phyloP scores from a whole-genome alignment of 2,113 vertebrate species.

The Hippocampus zosterae region DNA sequence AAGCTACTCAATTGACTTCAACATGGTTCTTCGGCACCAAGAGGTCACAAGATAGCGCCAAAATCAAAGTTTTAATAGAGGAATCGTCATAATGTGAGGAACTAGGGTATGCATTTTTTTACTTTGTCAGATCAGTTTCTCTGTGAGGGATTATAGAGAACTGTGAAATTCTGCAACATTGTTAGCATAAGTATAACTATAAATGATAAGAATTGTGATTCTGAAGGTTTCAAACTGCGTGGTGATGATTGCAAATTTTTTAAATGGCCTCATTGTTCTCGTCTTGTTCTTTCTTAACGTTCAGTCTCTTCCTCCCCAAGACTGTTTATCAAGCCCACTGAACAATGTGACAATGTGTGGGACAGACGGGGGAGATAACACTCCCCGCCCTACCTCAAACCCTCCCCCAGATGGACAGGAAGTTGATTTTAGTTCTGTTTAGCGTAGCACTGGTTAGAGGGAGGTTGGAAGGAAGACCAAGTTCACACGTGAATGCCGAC shows the following conservation, averaged over 20 bases:
- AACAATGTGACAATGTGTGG: conserved; percentile 63
- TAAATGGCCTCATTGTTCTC: not conserved
- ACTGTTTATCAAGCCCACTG: conserved; percentile 43
- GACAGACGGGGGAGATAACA: conserved; percentile 48
- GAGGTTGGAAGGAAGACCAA: conserved; percentile 4
- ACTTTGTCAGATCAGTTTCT: not conserved
- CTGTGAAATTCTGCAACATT: not conserved
- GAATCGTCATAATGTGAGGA: not conserved
- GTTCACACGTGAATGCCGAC: conserved; percentile 10
- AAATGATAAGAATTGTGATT: not conserved
- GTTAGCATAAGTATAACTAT: not conserved
- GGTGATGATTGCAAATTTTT: not conserved
- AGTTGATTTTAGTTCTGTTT: conserved; percentile 44
- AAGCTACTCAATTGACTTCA: no score
- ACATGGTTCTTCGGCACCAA: not conserved
- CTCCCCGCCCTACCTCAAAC: not conserved
- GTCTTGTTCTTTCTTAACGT: conserved; percentile 22
- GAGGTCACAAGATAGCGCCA: not conserved
- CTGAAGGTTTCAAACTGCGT: not conserved
- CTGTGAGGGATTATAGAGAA: not conserved
- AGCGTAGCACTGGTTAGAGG: conserved; percentile 51
- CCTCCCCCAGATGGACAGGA: conserved; percentile 53
- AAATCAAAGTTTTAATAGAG: no score
- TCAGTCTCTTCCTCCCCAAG: conserved; percentile 18
- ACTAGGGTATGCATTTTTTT: not conserved